Evolutionary conservation across 2,888 invertebrate genomes (phyloP).

Genomic region (Pecten maximus): DNA sequence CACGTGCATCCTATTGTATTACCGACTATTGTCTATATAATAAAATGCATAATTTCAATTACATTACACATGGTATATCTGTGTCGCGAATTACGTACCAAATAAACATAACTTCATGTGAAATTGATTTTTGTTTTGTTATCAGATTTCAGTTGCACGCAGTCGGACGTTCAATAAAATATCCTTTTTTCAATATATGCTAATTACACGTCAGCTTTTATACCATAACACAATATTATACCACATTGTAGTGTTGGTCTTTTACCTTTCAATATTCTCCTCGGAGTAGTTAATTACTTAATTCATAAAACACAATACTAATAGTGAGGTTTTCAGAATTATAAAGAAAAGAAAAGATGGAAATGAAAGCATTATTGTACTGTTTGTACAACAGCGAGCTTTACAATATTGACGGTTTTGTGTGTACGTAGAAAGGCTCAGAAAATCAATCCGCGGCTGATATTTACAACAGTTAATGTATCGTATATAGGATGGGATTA

Average conservation of each 20-base stretch:
- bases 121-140: constrained; percentile 12
- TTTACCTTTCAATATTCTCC: not conserved
- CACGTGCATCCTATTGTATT: too few relatives aligned
- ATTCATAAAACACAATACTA: not conserved
- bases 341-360: constrained; percentile 28
- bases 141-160: not conserved
- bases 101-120: constrained; percentile 3
- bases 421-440: not conserved
- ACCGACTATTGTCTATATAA: too few relatives aligned
- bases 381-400: not conserved
- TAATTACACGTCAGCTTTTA: not conserved
- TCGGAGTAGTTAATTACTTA: not conserved
- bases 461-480: not conserved
- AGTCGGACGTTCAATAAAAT: not conserved
- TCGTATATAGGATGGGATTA: not conserved
- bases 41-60: too few relatives aligned
- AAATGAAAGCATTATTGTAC: constrained; percentile 23
- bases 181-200: not conserved
- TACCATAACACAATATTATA: not conserved
- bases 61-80: too few relatives aligned
- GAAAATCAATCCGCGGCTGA: not conserved
- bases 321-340: not conserved
- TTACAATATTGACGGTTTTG: not conserved
- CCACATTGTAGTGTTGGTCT: not conserved
- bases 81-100: too few relatives aligned